These are phyloP conservation scores for Pachyrhynchus sulphureomaculatus DNA, from an alignment of 1,140 invertebrate genomes.

Conservation along the genomic window DNA sequence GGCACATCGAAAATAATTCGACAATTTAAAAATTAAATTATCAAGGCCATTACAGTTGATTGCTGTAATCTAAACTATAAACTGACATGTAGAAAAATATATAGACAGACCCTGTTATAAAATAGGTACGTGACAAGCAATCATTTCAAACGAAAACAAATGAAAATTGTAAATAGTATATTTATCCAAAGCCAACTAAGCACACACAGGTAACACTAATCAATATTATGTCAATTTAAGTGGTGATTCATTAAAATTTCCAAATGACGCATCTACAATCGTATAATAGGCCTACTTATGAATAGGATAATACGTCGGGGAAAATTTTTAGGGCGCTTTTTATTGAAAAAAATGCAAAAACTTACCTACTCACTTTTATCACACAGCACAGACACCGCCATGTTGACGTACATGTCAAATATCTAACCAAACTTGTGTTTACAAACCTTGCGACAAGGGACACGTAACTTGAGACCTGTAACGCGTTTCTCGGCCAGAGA, in stretches of 20 bases:
- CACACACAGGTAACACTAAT: slow-evolving; percentile 20
- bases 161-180: slow-evolving; percentile 7
- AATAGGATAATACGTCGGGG: background rate
- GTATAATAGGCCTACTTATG: background rate
- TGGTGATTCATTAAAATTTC: background rate
- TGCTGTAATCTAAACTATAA: slow-evolving; percentile 18
- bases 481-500: slow-evolving; percentile 1
- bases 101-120: background rate
- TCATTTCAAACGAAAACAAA: slow-evolving; percentile 13
- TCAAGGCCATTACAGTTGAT: slow-evolving; percentile 15
- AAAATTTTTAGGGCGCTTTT: background rate
- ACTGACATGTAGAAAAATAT: background rate
- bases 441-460: slow-evolving; percentile 24
- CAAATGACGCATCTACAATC: background rate
- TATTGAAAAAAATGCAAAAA: slow-evolving; percentile 16
- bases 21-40: slow-evolving; percentile 27
- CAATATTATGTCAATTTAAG: slow-evolving; percentile 14
- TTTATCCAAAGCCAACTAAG: slow-evolving; percentile 14
- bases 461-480: background rate
- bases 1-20: slow-evolving; percentile 11
- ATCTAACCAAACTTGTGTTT: slow-evolving; percentile 31
- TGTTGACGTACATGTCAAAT: slow-evolving; percentile 32
- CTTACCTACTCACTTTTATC: slow-evolving; percentile 28
- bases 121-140: slow-evolving; percentile 18
- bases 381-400: slow-evolving; percentile 30